Conservation (phyloP, 1,140 invertebrate species). For the Saxidomus purpurata region DNA sequence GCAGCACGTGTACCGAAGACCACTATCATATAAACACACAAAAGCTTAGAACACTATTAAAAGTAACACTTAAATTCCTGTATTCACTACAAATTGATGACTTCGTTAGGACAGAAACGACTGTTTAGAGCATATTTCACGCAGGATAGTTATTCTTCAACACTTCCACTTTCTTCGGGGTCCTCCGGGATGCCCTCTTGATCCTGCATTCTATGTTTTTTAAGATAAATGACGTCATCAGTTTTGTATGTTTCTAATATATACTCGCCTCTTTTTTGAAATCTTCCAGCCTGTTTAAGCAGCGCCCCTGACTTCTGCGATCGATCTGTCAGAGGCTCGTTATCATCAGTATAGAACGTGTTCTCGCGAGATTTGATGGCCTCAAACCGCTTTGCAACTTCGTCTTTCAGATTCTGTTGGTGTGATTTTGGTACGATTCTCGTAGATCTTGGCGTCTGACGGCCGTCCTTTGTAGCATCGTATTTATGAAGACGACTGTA, state of each 20-base stretch:
- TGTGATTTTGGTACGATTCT: constrained; percentile 45
- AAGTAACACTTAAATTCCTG: background rate
- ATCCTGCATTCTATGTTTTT: constrained; percentile 40
- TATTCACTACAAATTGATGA: background rate
- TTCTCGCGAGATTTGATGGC: constrained; percentile 63
- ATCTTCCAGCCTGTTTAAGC: constrained; percentile 24
- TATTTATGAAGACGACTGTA: constrained; percentile 60
- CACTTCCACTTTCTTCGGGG: constrained; percentile 12
- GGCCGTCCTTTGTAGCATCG: background rate
- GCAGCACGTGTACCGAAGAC: background rate
- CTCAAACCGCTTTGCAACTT: constrained; percentile 55
- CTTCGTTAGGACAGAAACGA: background rate
- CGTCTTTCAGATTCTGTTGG: constrained; percentile 52
- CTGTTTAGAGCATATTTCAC: background rate
- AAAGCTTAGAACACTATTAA: background rate
- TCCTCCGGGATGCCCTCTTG: constrained; percentile 52
- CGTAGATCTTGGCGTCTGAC: constrained; percentile 51
- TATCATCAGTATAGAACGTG: constrained; percentile 51
- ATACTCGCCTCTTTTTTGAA: constrained; percentile 60
- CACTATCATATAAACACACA: background rate
- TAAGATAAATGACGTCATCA: constrained; percentile 61
- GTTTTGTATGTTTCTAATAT: constrained; percentile 64
- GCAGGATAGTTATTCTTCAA: background rate
- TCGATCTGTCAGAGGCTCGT: background rate
- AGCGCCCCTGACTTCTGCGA: background rate